Evolutionary conservation across 1,140 invertebrate species (phyloP).

Genomic region (Drosophila nannoptera): DNA sequence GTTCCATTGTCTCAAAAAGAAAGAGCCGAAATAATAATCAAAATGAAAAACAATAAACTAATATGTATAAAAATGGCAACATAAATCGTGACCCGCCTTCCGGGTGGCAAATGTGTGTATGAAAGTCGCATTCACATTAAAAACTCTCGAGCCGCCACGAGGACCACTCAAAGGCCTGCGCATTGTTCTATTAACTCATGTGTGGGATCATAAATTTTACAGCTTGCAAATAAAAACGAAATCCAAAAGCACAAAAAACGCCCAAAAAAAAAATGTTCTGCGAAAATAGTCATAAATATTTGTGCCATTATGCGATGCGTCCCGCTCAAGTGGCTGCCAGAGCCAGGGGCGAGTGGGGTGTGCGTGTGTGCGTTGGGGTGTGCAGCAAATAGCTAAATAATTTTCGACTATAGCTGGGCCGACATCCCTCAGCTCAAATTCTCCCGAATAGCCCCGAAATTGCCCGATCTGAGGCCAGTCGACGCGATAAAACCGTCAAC

Average conservation of each 20-base stretch:
- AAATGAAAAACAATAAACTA: constrained; percentile 66
- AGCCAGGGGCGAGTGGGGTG: constrained; percentile 4
- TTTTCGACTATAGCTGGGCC: constrained; percentile 27
- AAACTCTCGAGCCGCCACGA: constrained; percentile 17
- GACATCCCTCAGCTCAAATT: constrained; percentile 27
- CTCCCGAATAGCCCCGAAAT: constrained; percentile 63
- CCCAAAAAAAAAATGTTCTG: constrained; percentile 35
- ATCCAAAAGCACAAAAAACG: constrained; percentile 15
- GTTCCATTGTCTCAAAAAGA: constrained; percentile 5
- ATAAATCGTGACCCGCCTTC: constrained; percentile 48
- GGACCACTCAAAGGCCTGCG: constrained; percentile 36
- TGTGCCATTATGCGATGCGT: constrained; percentile 65
- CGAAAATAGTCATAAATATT: constrained; percentile 73
- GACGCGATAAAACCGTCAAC: constrained; percentile 70
- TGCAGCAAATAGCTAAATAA: constrained; percentile 68
- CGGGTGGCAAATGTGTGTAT: constrained; percentile 14
- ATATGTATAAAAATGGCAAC: constrained; percentile 56
- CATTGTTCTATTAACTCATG: constrained; percentile 74
- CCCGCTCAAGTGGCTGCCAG: constrained; percentile 47
- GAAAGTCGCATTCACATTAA: constrained; percentile 29
- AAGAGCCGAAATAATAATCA: not conserved
- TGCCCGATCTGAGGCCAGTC: constrained; percentile 52
- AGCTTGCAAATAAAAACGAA: constrained; percentile 62
- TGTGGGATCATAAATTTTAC: constrained; percentile 71
- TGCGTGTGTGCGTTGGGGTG: constrained; percentile 10